These are phyloP conservation scores for Mactra quadrangularis DNA, from an alignment of 1,140 invertebrate genomes.

Conservation along the genomic window DNA sequence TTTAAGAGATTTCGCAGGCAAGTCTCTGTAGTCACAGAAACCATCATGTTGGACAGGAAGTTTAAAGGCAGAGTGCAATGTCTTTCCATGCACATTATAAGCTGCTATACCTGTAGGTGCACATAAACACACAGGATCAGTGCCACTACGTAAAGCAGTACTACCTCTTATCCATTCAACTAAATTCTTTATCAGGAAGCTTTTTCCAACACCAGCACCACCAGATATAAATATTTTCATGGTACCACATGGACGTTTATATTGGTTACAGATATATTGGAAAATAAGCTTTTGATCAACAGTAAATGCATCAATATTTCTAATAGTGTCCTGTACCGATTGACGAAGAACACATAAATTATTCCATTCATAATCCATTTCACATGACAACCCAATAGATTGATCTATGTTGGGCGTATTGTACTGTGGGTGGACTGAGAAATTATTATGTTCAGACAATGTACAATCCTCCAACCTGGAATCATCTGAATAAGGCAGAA, in stretches of 20 bases:
- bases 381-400: neutral
- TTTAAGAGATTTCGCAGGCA: neutral
- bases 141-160: neutral
- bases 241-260: neutral
- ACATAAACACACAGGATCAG: constrained; percentile 13
- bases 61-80: constrained; percentile 20
- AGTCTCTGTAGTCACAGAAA: neutral
- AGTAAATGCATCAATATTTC: neutral
- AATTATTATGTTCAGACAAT: too few species aligned
- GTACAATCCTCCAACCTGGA: too few species aligned
- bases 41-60: constrained; percentile 22
- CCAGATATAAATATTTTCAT: constrained; percentile 22
- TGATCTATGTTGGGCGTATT: neutral
- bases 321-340: neutral
- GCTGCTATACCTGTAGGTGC: constrained; percentile 50
- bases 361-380: neutral
- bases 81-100: constrained; percentile 18
- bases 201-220: constrained; percentile 39
- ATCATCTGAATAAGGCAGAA: neutral
- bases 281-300: neutral
- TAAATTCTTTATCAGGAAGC: neutral
- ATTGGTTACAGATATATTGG: neutral
- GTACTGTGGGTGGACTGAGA: too few species aligned
- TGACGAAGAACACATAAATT: neutral
- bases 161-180: neutral